phyloP scores from a whole-genome alignment of 2,113 vertebrate genomes.

The Nothoprocta perdicaria region DNA sequence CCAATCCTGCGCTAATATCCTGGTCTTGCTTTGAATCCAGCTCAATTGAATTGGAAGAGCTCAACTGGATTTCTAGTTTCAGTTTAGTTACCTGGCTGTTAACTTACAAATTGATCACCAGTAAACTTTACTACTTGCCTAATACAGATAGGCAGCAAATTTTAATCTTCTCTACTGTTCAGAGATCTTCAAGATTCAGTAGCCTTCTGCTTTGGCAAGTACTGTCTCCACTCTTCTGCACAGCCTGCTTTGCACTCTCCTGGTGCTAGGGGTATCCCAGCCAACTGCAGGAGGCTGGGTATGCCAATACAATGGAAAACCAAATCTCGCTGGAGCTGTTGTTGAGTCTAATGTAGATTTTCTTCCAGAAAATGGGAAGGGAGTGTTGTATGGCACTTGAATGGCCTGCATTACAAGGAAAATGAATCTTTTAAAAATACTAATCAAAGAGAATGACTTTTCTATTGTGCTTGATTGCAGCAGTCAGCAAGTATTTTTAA shows the following conservation, averaged over 20 bases:
- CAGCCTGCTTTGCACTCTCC: background rate
- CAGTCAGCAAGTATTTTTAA: background rate
- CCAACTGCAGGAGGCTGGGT: rapidly evolving
- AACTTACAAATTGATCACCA: background rate
- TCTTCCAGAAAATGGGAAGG: background rate
- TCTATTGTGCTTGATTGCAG: background rate
- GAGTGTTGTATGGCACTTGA: background rate
- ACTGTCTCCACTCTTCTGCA: background rate
- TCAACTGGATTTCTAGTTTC: background rate
- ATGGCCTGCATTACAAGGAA: background rate
- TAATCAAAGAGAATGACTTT: background rate
- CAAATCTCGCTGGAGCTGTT: background rate
- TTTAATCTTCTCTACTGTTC: background rate
- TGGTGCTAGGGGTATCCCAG: rapidly evolving
- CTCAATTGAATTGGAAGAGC: background rate
- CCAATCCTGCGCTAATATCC: background rate
- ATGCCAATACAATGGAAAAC: background rate
- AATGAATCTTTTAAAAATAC: background rate
- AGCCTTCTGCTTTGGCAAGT: rapidly evolving
- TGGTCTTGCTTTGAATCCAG: background rate
- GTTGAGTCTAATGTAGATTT: background rate
- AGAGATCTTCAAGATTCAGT: background rate
- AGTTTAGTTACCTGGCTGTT: background rate
- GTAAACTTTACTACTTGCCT: background rate
- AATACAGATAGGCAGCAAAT: background rate